Evolutionary conservation across 2,113 vertebrate genomes (phyloP).

Genomic region (Pycnonotus jocosus): DNA sequence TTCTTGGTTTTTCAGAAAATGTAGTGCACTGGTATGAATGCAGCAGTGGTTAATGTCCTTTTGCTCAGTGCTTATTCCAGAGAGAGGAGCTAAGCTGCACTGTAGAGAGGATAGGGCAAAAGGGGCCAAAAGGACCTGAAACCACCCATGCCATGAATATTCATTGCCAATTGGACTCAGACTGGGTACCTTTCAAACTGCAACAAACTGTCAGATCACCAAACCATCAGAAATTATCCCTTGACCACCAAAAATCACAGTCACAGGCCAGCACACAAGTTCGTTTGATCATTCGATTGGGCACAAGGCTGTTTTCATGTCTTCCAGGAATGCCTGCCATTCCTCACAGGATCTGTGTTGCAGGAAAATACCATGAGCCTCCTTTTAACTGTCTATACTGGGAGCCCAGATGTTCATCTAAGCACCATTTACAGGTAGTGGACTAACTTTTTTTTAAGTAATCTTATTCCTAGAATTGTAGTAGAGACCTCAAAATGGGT

Average conservation of each 20-base stretch:
- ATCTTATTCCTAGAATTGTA: not conserved
- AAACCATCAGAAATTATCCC: not conserved
- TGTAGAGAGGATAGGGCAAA: not conserved
- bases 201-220: too few relatives aligned
- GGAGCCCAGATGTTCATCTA: not conserved
- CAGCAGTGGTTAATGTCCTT: not conserved
- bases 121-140: not conserved
- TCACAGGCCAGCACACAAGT: fast-evolving
- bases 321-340: not conserved
- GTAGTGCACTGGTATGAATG: not conserved
- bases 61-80: not conserved
- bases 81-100: not conserved
- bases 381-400: not conserved
- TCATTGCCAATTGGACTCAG: not conserved
- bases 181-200: not conserved
- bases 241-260: not conserved
- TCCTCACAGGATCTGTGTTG: not conserved
- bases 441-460: not conserved
- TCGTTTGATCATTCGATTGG: not conserved
- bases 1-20: not conserved
- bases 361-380: not conserved
- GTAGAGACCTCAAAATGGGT: not conserved
- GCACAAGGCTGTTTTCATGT: not conserved
- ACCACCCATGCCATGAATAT: not conserved
- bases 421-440: not conserved